Evolutionary conservation across 2,797 vertebrate genomes (phyloP).

Genomic region (Sciurus vulgaris): DNA sequence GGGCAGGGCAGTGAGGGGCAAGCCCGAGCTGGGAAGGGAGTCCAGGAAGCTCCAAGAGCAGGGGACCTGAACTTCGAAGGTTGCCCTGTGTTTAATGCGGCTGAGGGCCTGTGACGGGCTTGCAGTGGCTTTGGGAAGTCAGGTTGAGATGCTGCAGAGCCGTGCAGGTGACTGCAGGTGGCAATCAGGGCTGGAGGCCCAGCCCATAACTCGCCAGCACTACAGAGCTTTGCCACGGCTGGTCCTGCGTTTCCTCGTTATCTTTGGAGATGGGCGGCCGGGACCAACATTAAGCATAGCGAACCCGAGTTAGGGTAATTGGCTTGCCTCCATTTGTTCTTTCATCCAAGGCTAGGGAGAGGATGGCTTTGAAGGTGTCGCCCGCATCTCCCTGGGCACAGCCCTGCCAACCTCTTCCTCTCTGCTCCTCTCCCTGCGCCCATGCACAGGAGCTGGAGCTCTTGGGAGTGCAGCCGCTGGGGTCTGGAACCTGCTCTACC

Average conservation of each 20-base stretch:
- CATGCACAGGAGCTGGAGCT: neutral
- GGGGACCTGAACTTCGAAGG: too few relatives aligned
- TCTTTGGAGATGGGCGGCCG: neutral
- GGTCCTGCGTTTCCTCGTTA: rapidly evolving
- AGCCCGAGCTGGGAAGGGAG: neutral
- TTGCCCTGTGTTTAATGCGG: neutral
- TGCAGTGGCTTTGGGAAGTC: neutral
- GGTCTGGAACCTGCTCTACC: neutral
- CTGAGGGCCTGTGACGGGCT: neutral
- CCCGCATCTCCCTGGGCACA: rapidly evolving
- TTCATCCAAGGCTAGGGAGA: rapidly evolving
- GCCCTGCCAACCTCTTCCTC: rapidly evolving
- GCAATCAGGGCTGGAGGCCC: rapidly evolving
- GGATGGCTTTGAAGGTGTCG: rapidly evolving
- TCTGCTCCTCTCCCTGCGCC: rapidly evolving
- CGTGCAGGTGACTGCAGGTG: rapidly evolving
- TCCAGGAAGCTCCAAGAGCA: rapidly evolving
- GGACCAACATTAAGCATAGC: neutral
- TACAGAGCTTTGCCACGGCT: rapidly evolving
- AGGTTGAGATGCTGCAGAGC: neutral
- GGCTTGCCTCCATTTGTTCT: rapidly evolving
- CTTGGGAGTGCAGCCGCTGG: rapidly evolving
- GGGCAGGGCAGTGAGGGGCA: rapidly evolving
- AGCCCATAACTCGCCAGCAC: too few relatives aligned
- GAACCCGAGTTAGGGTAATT: rapidly evolving